Base-by-base conservation (phyloP, 1,140 invertebrate genomes). In the Pentalonia nigronervosa region DNA sequence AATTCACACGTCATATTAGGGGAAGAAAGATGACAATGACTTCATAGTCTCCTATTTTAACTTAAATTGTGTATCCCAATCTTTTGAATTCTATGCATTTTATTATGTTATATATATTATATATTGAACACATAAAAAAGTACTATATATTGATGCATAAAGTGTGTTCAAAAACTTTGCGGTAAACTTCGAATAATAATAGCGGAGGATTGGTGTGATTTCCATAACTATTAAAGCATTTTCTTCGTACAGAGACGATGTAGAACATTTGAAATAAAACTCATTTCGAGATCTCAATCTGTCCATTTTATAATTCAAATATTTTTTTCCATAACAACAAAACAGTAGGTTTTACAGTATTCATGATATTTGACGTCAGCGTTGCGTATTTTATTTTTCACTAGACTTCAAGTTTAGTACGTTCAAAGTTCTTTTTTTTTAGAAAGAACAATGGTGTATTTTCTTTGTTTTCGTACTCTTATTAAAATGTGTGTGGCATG, bases 221-320 rank as follows among this genome's bases (percentile, higher is more conserved):
- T 17, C n/a, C 14, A 76, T 76, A 76, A 76, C n/a, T n/a, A 20
- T 76, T 76, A n/a, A 76, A 76, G 30, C 60, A 76, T 76, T 76
- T n/a, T 76, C 17, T 76, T 6, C 60, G n/a, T 76, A 4, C 30
- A n/a, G 30, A 76, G 17, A 76, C 17, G 4, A 67, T 76, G 3
- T n/a, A 34, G n/a, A 76, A 76, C 30, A 76, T 76, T n/a, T 76
- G 2, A n/a, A 76, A 76, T 17, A 76, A 76, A 76, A n/a, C n/a
- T 76, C 60, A 34, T 6, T 76, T 30, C 60, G 4, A 76, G n/a
- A 76, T 76, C n/a, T 76, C n/a, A 76, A 76, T 76, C 17, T n/a
- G 60, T n/a, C 60, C n/a, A 34, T 76, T 76, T 76, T 76, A 76
- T n/a, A 76, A 76, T n/a, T 76, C n/a, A 17, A 76, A 76, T 76